Conservation (phyloP, 2,888 invertebrate species). For the Busseola fusca region DNA sequence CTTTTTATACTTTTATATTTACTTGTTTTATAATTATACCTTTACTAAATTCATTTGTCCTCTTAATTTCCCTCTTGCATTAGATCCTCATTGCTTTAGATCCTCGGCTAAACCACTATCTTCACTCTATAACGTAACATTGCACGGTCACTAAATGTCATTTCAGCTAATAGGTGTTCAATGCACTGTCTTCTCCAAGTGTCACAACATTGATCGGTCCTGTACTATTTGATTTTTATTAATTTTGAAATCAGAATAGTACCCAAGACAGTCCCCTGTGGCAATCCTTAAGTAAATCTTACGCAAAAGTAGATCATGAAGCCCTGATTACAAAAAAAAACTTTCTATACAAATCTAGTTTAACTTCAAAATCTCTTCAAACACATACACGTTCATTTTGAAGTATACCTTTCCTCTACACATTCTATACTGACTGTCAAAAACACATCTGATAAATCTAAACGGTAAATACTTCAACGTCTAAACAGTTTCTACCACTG, state of each 20-base stretch:
- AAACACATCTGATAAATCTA: slow-evolving; percentile 61
- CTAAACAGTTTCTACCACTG: background rate
- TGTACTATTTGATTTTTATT: background rate
- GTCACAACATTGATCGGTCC: background rate
- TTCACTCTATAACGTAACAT: no score
- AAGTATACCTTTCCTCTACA: slow-evolving; percentile 36
- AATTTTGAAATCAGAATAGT: no score
- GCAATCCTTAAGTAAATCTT: slow-evolving; percentile 1
- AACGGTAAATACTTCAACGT: slow-evolving; percentile 58
- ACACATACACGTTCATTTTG: slow-evolving; percentile 26
- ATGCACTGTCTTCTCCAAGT: background rate
- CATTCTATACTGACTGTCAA: slow-evolving; percentile 47
- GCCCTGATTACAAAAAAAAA: background rate
- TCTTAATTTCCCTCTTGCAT: no score
- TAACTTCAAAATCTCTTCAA: slow-evolving; percentile 16
- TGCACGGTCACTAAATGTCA: background rate
- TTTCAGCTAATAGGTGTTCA: background rate
- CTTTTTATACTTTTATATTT: no score
- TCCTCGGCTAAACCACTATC: no score
- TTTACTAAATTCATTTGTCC: no score
- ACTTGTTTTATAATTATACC: no score
- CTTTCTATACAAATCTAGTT: background rate
- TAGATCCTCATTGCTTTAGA: no score
- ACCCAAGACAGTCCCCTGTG: background rate
- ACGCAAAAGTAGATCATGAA: background rate